Base-by-base conservation (phyloP, 1,140 invertebrate genomes). In the Pristionchus pacificus region DNA sequence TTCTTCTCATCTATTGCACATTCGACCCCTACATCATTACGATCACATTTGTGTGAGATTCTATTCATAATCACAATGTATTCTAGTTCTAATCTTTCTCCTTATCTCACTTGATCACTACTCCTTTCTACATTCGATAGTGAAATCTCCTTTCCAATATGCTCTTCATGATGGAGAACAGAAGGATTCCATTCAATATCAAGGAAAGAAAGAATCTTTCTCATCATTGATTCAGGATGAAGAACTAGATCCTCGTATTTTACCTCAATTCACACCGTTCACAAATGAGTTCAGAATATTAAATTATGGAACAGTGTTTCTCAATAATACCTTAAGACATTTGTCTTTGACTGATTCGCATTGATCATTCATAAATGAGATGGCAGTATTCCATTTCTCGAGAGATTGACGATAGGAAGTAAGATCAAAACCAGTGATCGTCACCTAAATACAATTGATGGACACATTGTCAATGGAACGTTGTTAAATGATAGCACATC, bases 211-310 rank as follows among this genome's bases (percentile, higher is more conserved):
- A 97, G 88, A 78, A 98, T 93, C 80, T 90, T 89, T 70, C 90
- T 87, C 91, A 98, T 91, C 89, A 92, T 93, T 65, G 90, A 85
- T 71, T 89, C 89, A 0, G 96, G 95, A 86, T 95, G 92, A 65
- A 98, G 87, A 33, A 97, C 95, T 75, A 99, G 88, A 84, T 97
- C 92, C 86, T 99, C 96, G 86, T 98, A 99, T 80, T 94, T 92
- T 3, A 91, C 91, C 84, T 91, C 90, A 85, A 98, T 86, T 86
- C 96, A 33, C 74, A 78, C 57, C 77, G 68, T 33, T 79, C 38
- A 10, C 38, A 49, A 49, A 6, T 10, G 38, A 49, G 19, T 49
- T 49, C 38, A 6, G 19, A 49, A n/a, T n/a, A n/a, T n/a, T 49
- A 49, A 49, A 49, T 10, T 49, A 49, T 49, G 38, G 19, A 49